Evolutionary conservation across 2,888 invertebrate species (phyloP).

Genomic region (Melanostoma mellinum): DNA sequence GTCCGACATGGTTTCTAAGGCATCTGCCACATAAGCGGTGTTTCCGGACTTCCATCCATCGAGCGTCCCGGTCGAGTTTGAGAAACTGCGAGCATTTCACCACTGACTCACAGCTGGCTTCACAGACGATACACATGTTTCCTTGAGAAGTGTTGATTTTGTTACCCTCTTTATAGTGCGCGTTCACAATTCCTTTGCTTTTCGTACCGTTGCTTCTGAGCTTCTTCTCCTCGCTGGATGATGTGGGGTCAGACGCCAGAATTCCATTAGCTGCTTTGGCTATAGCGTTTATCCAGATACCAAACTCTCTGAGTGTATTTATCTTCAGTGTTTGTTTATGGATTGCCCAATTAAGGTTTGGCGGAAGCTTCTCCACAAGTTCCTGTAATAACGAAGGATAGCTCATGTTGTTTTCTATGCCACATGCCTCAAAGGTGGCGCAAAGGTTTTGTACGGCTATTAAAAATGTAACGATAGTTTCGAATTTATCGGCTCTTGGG

Average conservation of each 20-base stretch:
- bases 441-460: no score
- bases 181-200: not conserved
- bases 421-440: no score
- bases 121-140: no score
- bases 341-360: not conserved
- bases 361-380: not conserved
- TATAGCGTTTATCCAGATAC: not conserved
- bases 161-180: not conserved
- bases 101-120: no score
- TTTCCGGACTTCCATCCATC: not conserved
- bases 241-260: not conserved
- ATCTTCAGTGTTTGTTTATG: not conserved
- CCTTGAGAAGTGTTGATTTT: not conserved
- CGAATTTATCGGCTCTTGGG: no score
- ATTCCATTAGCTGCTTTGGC: not conserved
- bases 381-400: no score
- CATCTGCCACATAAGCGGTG: not conserved
- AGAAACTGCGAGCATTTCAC: not conserved
- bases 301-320: not conserved
- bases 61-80: not conserved
- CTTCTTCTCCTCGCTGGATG: slow-evolving; percentile 1
- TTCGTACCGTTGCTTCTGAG: not conserved
- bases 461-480: no score
- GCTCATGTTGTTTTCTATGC: no score
- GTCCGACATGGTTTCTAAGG: not conserved